Evolutionary conservation across 2,797 vertebrate species (phyloP), one percentile per base, ranked within the genome.

Genomic region (Ambastaia sidthimunki): DNA sequence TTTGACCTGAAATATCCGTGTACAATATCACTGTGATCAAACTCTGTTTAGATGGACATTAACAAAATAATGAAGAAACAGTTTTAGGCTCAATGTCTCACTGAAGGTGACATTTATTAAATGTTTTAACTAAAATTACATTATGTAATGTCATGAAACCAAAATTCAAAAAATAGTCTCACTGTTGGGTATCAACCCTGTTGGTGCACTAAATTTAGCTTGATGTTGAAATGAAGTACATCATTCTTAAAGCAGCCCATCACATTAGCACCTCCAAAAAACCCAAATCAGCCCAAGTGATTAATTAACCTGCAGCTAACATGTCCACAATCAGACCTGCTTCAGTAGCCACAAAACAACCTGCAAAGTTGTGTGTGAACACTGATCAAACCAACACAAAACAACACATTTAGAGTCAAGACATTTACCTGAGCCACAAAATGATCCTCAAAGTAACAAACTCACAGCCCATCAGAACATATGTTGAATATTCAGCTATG

Each of bases 211-310:
- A n/a, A n/a, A n/a, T n/a, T n/a, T n/a, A n/a, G n/a, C n/a, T 75
- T 75, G 34, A 19, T 59, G 21, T 52, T 67, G 62, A 54, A 67
- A 21, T 69, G 59, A 77, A 50, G 25, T 41, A 70, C 28, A 41
- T 59, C 15, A 70, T 55, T 59, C 68, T 73, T 37, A 34, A 1
- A 57, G 25, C 67, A 25, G 34, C 67, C 44, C 19, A 50, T 63
- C 60, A 50, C 62, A 82, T 66, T 67, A 76, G 11, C 60, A 67
- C 69, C 25, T n/a, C 37, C 47, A 41, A 59, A 50, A 76, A 66
- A 37, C 28, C 4, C 21, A 71, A 71, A 76, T 71, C 68, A 72
- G 54, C 71, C 31, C 19, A 41, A 73, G 47, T 72, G 10, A 25
- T 31, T 78, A 63, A 67, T 60, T 59, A 57, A 65, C 19, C 37